Conservation (phyloP, 2,888 invertebrate genomes). For the Argyresthia albistria region DNA sequence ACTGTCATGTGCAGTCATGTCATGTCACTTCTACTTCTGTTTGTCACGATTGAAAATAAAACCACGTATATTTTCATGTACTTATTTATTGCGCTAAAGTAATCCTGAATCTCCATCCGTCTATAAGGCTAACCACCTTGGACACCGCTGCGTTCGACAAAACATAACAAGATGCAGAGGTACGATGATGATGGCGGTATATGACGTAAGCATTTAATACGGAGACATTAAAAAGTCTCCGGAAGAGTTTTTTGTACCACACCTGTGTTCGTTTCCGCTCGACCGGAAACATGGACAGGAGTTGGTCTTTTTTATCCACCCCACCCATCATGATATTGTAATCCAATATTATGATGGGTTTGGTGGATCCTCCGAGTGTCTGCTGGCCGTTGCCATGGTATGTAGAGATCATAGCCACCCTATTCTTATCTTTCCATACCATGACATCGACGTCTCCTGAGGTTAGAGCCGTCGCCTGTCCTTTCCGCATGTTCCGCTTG, state of each 20-base stretch:
- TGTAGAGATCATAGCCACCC: constrained; percentile 4
- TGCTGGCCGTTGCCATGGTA: not conserved
- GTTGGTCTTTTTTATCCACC: constrained; percentile 16
- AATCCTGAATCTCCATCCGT: no score
- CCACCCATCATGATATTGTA: constrained; percentile 13
- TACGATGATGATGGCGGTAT: no score
- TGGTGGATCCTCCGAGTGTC: constrained; percentile 3
- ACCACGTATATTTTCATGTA: no score
- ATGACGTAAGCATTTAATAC: no score
- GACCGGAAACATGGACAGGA: constrained; percentile 15
- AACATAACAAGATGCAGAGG: no score
- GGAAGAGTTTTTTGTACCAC: constrained; percentile 17
- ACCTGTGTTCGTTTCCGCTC: no score
- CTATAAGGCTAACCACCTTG: no score
- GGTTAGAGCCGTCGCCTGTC: not conserved
- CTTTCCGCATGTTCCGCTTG: not conserved
- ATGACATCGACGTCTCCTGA: constrained; percentile 24
- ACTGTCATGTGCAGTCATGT: no score
- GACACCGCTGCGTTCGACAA: no score
- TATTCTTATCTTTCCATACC: constrained; percentile 18
- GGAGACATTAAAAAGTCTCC: not conserved
- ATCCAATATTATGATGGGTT: constrained; percentile 12
- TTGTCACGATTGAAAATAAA: no score
- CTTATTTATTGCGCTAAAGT: no score
- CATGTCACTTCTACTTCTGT: no score